These are phyloP conservation scores for Hydroisotoma schaefferi DNA, from an alignment of 2,888 invertebrate genomes.

Conservation along the genomic window DNA sequence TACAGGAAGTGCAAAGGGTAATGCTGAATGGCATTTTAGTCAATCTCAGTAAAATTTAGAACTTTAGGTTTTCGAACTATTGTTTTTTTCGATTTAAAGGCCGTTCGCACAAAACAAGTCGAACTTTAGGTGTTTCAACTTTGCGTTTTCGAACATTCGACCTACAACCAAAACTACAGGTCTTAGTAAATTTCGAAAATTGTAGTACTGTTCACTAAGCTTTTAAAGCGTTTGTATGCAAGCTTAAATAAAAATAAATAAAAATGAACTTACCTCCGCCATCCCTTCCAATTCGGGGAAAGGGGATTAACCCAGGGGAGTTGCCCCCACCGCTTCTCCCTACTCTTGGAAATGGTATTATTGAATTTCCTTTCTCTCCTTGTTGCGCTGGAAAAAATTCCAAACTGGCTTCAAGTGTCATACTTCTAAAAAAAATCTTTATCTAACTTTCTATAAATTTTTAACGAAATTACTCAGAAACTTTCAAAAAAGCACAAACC, in stretches of 20 bases:
- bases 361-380: conserved; percentile 45
- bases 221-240: not conserved
- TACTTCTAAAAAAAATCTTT: not conserved
- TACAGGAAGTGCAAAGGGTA: too few relatives aligned
- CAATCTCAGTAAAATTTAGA: too few relatives aligned
- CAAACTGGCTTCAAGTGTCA: not conserved
- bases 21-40: too few relatives aligned
- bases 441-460: not conserved
- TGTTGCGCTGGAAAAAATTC: conserved; percentile 33
- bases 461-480: not conserved
- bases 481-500: conserved; percentile 23
- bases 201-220: too few relatives aligned
- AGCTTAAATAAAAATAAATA: not conserved
- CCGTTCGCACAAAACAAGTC: too few relatives aligned
- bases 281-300: conserved; percentile 44
- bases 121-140: too few relatives aligned
- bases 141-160: too few relatives aligned
- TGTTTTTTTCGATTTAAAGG: too few relatives aligned
- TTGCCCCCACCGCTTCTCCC: conserved; percentile 42
- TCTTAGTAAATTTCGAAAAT: too few relatives aligned
- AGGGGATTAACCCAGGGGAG: conserved; percentile 43
- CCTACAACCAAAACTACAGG: too few relatives aligned
- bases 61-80: too few relatives aligned
- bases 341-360: conserved; percentile 48
- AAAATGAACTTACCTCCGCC: conserved; percentile 23